Base-by-base conservation (phyloP, 2,113 vertebrate genomes). In the Cnemophilus loriae region DNA sequence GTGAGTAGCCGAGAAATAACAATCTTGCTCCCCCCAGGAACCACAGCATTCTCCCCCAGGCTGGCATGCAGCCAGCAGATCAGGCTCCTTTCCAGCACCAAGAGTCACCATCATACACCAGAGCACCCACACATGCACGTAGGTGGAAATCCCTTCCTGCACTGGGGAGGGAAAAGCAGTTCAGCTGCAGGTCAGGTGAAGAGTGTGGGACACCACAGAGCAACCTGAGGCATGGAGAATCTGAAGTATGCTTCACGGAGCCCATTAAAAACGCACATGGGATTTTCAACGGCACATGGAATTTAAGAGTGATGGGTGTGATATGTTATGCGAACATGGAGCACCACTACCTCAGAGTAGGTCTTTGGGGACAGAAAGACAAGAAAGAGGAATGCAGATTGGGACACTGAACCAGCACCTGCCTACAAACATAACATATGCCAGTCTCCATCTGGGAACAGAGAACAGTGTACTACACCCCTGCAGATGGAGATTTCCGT, bases 51-150 rank as follows among this genome's bases (percentile, higher is more conserved):
- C 22, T 56, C 2, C 63, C 17, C 8, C 7, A n/a, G 59, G 42
- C 17, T 0, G 1, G 59, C 53, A 87, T 0, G 10, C 19, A 89
- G 67, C 17, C 50, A 77, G 74, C 4, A 44, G 44, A 46, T 10
- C 9, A 39, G 41, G 35, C 22, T 63, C 33, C 57, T 28, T 67
- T 37, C 19, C 0, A 0, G 57, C 50, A 93, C 27, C 19, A 15
- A n/a, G 39, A 87, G 41, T 11, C 0, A 0, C 49, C 56, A 60
- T 20, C 46, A 28, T 4, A 7, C 9, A 9, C 13, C 2, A 6
- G 16, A 70, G 16, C 39, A 82, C 11, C 42, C 22, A n/a, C 4
- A 4, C 0, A 1, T 0, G 3, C 27, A 17, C 0, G 0, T 3
- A 60, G 47, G 21, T 47, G 26, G 30, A 88, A 94, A 47, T 20